Evolutionary conservation across 2,888 invertebrate species (phyloP), one percentile per base, ranked within the genome.

Genomic region (Dusona sp.): DNA sequence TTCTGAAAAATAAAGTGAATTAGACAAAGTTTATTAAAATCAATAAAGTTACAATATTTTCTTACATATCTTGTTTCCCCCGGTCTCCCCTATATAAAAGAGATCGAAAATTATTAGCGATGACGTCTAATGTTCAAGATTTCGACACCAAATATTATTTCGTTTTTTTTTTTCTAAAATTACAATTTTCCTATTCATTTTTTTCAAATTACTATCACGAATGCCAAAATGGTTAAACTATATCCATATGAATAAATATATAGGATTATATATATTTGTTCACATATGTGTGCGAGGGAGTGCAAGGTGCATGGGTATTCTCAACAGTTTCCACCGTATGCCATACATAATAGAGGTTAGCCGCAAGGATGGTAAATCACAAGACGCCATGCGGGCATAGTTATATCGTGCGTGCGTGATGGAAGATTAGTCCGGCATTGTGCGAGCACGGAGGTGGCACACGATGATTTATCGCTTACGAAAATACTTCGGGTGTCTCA

Each of bases 341-440:
- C 92, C 92, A 91, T 93, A 92, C 93, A 93, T 93, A 93, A 93
- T 93, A 92, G 93, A 93, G 93, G 93, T 92, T 93, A 93, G 93
- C 93, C 93, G 90, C 93, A 93, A 87, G 92, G 93, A 92, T 93
- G 93, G 93, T 93, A 93, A 93, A 93, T 93, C 93, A 93, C 93
- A 89, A 89, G 93, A 93, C 93, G 93, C 93, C 93, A 93, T 93
- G 93, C 93, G 93, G 93, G 93, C 93, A 93, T 93, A 93, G 93
- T 93, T 93, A 93, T 93, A 93, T 93, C 93, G 92, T 93, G 92
- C 93, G 92, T 92, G 92, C 92, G 92, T 93, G 93, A 93, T 93
- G 93, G 93, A 92, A 93, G 93, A 93, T 93, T 93, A 93, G 93
- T 93, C 92, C 92, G 90, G 93, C 92, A 93, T 93, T 93, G 93